Conservation (phyloP, 2,113 vertebrate species). For the Myrmecobius fasciatus region DNA sequence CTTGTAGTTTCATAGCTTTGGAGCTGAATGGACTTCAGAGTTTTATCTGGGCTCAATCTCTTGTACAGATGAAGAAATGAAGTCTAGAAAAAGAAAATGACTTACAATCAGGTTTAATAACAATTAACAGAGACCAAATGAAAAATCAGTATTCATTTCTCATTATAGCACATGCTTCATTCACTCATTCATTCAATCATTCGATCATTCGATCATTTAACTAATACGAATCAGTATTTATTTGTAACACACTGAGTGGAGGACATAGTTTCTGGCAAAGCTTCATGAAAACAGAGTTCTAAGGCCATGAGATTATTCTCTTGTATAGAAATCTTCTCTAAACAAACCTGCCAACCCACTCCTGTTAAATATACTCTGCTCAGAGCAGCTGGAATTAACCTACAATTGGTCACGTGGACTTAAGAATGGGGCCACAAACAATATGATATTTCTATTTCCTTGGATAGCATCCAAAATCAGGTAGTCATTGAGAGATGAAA, state of each 20-base stretch:
- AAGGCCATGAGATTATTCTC: conserved; percentile 23
- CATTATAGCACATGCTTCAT: background rate
- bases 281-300: conserved; percentile 60
- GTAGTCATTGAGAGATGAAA: conserved; percentile 70
- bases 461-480: conserved; percentile 72
- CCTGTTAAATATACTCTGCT: conserved; percentile 29
- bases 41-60: background rate
- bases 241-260: conserved; percentile 49
- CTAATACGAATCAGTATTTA: background rate
- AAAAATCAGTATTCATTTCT: background rate
- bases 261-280: conserved; percentile 33
- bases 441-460: conserved; percentile 71
- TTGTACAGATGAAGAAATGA: background rate
- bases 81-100: background rate
- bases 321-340: background rate
- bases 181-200: background rate
- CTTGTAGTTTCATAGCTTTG: background rate
- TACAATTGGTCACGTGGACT: conserved; percentile 67
- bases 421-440: conserved; percentile 50
- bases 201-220: background rate
- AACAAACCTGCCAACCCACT: conserved; percentile 27
- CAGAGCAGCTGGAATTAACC: conserved; percentile 53
- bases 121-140: background rate
- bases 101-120: background rate
- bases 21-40: background rate